Percentiles rank a stretch among this genome's conserved stretches.
These are phyloP conservation scores for Sinosuthora webbiana DNA, from an alignment of 2,113 vertebrate species.

Conservation along the genomic window DNA sequence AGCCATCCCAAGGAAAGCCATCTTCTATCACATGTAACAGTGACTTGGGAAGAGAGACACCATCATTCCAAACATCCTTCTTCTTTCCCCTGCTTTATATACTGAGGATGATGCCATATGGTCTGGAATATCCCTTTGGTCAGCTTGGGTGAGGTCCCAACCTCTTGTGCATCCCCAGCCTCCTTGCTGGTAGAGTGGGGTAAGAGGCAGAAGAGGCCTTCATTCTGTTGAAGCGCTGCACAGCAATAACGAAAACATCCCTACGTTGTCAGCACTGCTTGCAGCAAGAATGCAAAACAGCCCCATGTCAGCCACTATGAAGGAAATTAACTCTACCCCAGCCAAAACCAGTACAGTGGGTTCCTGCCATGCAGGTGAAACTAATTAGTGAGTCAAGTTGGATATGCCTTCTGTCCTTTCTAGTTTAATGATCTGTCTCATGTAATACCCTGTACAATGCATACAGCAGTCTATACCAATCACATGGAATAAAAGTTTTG, in stretches of 20 bases:
- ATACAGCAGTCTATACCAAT: neutral
- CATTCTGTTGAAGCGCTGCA: neutral
- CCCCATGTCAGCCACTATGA: neutral
- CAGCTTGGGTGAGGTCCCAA: neutral
- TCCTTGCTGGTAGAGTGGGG: rapidly evolving
- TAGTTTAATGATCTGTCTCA: neutral
- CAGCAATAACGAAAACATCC: neutral
- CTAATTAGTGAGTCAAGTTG: neutral
- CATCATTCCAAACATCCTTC: neutral
- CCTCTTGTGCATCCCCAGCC: neutral
- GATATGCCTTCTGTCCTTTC: neutral
- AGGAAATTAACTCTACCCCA: neutral
- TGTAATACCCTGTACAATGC: neutral
- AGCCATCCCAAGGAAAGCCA: neutral
- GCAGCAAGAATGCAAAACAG: neutral
- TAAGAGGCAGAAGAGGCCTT: neutral
- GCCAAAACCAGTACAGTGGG: neutral
- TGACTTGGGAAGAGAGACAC: neutral
- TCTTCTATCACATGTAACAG: neutral
- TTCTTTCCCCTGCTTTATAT: neutral
- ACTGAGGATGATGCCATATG: neutral
- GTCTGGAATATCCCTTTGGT: neutral
- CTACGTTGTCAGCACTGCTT: neutral
- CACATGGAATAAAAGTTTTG: neutral
- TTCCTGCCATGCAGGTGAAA: neutral